These are phyloP conservation scores for Porphyrio hochstetteri DNA, from an alignment of 2,113 vertebrate species.

Conservation along the genomic window DNA sequence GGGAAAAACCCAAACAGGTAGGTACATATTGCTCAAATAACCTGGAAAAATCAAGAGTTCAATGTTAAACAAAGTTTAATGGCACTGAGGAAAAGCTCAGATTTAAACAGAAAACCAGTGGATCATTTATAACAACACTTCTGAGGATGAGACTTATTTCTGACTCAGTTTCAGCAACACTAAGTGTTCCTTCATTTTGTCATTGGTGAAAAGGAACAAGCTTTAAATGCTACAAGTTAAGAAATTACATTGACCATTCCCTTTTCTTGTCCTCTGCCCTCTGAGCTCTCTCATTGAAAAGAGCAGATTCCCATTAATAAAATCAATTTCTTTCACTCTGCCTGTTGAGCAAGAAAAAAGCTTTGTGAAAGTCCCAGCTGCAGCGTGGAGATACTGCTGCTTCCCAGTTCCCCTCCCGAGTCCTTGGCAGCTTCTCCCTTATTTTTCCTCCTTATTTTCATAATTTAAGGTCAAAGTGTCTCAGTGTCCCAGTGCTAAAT, in stretches of 20 bases:
- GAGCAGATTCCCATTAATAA: constrained; percentile 3
- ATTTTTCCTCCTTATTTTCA: background rate
- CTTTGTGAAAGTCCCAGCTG: constrained; percentile 1
- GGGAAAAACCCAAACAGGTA: background rate
- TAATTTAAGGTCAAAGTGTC: background rate
- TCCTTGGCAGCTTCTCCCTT: background rate
- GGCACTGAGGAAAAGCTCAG: background rate
- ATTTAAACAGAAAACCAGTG: background rate
- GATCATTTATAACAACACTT: background rate
- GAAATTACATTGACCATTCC: background rate
- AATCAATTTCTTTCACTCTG: background rate
- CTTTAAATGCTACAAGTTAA: background rate
- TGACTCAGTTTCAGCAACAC: background rate
- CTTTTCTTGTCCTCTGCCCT: background rate
- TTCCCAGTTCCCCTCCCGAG: background rate
- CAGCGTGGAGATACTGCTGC: background rate
- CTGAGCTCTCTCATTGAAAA: background rate
- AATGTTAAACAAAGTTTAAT: background rate
- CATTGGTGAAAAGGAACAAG: background rate
- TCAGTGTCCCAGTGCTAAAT: background rate
- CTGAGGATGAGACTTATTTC: background rate
- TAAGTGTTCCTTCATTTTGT: background rate
- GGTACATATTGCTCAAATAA: background rate
- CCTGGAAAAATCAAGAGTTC: background rate
- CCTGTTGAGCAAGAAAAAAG: background rate